Evolutionary conservation across 92 coral and sea anemone genomes (phyloP).

Genomic region (Pocillopora meandrina): DNA sequence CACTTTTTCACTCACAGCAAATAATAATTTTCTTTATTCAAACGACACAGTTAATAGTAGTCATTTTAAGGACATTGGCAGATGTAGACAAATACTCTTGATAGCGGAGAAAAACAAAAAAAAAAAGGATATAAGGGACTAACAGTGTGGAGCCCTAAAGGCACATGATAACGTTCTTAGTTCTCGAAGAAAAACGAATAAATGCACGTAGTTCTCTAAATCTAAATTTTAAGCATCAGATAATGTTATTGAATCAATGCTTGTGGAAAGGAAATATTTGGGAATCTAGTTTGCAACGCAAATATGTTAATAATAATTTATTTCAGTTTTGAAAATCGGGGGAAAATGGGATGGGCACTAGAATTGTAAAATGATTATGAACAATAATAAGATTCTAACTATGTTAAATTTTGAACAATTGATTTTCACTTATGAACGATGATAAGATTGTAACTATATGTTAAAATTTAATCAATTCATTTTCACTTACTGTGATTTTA

Average conservation of each 20-base stretch:
- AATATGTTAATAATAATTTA: not conserved
- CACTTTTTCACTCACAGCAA: no score
- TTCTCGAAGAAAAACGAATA: not conserved
- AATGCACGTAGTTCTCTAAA: not conserved
- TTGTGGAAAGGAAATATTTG: not conserved
- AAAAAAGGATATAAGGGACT: no score
- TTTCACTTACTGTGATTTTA: no score
- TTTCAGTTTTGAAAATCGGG: constrained; percentile 1
- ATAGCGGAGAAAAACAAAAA: no score
- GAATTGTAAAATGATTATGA: constrained; percentile 25
- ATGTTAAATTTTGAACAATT: not conserved
- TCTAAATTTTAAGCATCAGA: not conserved
- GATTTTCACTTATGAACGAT: not conserved
- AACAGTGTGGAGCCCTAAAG: no score
- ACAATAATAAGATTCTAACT: not conserved
- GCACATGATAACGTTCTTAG: no score
- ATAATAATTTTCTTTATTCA: no score
- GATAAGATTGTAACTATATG: not conserved
- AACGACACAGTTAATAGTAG: no score
- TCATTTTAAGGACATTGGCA: no score
- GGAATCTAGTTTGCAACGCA: constrained; percentile 19
- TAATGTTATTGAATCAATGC: constrained; percentile 29
- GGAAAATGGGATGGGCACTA: not conserved
- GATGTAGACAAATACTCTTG: no score
- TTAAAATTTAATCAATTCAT: not conserved